A percentile compares a stretch with the other conserved stretches of the same genome.
Conservation (phyloP, 2,888 invertebrate genomes). For the Deroplatys truncata region DNA sequence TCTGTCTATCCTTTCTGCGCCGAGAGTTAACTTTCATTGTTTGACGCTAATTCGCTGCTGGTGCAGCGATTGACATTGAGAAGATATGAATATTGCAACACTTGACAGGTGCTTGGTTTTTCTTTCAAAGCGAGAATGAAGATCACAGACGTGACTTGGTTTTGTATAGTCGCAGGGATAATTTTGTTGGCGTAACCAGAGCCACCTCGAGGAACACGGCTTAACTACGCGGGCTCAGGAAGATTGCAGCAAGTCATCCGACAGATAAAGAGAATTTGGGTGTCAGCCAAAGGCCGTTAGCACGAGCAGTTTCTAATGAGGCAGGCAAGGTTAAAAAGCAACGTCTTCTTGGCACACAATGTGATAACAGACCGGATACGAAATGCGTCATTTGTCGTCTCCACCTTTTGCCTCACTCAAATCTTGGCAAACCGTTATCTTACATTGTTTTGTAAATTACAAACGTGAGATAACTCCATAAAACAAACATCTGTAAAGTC, state of each 20-base stretch:
- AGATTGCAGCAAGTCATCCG: neutral
- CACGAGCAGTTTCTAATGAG: neutral
- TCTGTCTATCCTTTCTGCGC: too few relatives aligned
- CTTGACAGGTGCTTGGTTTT: neutral
- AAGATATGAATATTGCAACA: neutral
- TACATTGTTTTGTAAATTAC: neutral
- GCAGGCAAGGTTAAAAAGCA: too few relatives aligned
- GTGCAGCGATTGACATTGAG: too few relatives aligned
- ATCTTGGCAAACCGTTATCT: neutral
- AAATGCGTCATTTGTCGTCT: neutral
- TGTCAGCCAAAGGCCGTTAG: neutral
- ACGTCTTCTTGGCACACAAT: neutral
- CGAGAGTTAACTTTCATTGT: too few relatives aligned
- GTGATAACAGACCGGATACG: neutral
- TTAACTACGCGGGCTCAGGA: neutral
- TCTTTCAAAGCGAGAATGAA: neutral
- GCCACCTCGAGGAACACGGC: too few relatives aligned
- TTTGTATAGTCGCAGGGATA: neutral
- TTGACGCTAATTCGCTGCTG: too few relatives aligned
- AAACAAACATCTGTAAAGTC: too few relatives aligned
- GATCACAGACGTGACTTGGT: neutral
- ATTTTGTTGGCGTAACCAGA: too few relatives aligned
- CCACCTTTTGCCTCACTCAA: neutral
- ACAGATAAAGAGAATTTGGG: neutral
- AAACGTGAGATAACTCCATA: neutral